Conservation (phyloP, 2,888 invertebrate genomes). For the Agriopis aurantiaria region DNA sequence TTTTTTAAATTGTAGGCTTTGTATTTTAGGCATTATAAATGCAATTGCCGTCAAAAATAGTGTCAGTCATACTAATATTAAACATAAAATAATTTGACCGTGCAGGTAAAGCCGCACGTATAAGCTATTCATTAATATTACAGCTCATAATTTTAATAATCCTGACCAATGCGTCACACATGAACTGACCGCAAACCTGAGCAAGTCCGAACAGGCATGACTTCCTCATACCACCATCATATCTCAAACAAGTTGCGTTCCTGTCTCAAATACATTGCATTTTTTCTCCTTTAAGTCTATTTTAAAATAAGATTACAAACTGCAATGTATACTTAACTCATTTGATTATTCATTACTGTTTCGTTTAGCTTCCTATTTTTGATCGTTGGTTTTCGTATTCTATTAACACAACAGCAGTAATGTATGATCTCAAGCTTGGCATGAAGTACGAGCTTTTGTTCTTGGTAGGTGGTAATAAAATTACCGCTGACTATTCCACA, state of each 20-base stretch:
- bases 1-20: too few species aligned
- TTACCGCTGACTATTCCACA: slow-evolving; percentile 4
- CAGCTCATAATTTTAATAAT: slow-evolving; percentile 1
- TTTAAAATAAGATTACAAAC: background rate
- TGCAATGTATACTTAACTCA: background rate
- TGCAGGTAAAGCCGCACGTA: too few species aligned
- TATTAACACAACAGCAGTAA: background rate
- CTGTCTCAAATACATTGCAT: background rate
- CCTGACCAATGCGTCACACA: slow-evolving; percentile 42
- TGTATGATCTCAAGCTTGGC: background rate
- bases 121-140: background rate
- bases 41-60: too few species aligned
- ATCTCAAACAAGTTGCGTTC: background rate
- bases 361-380: background rate
- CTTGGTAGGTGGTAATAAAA: slow-evolving; percentile 7
- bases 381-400: background rate
- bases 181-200: slow-evolving; percentile 46
- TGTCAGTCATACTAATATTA: too few species aligned
- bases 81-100: background rate
- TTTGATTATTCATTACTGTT: background rate
- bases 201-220: slow-evolving; percentile 65
- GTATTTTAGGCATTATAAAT: too few species aligned
- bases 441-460: background rate
- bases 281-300: background rate
- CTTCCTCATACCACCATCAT: background rate